Evolutionary conservation across 2,113 vertebrate genomes (phyloP), one percentile per base, ranked within the genome.

Genomic region (Ceratotherium simum): DNA sequence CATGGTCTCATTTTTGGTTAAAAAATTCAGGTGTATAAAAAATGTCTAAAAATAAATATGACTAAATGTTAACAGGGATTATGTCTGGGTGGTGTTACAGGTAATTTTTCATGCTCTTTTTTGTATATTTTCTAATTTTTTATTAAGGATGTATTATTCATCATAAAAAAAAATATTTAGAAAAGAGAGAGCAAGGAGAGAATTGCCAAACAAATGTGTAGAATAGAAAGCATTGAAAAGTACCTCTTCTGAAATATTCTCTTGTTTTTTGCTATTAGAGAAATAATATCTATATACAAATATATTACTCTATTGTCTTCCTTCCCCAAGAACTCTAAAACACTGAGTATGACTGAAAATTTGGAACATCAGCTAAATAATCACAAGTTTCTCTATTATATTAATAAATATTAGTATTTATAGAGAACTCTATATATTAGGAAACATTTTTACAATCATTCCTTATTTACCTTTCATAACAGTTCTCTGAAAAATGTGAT

Each of bases 251-350:
- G 56, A 83, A 58, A 58, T 93, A 9, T 27, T 31, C 0, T 90
- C 23, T 25, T 62, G 3, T 36, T 48, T 83, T 96, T 64, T 67
- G 36, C 12, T 65, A 51, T 79, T 46, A 82, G 65, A 82, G 56
- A 97, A 95, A 79, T 51, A 91, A 27, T 46, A 75, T 48, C 27
- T 85, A 60, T 42, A 89, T 69, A 91, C 18, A 86, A 84, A 33
- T 13, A 46, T 5, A 62, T 54, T 42, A 39, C 9, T 75, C 29
- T 90, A 33, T 94, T 56, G 8, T 86, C 5, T 72, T 95, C 14
- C 6, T 36, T 29, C 11, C 10, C 8, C 36, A n/a, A 87, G 4
- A 81, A 13, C 31, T 60, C 67, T 8, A 75, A 91, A 76, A 75
- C 54, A 58, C 54, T 17, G 31, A 84, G 2, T 62, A 14, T 90